These are phyloP conservation scores for Miltochrista miniata DNA, from an alignment of 2,888 invertebrate genomes.

Conservation along the genomic window DNA sequence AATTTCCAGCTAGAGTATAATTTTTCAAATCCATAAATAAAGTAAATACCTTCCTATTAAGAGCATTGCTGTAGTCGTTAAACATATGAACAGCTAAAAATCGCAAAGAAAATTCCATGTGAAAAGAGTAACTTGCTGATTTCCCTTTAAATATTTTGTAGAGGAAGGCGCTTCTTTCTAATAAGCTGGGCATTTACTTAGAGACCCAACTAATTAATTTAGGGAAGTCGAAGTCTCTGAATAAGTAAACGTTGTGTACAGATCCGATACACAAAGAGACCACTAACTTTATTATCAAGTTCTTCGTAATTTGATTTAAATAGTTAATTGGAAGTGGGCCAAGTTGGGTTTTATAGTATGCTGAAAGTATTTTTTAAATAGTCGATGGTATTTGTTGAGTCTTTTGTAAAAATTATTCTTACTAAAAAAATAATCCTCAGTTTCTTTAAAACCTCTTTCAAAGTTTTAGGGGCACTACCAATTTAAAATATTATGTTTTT, in stretches of 20 bases:
- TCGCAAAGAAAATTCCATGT: neutral
- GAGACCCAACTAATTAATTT: constrained; percentile 26
- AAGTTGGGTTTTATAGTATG: constrained; percentile 15
- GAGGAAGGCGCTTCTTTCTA: constrained; percentile 6
- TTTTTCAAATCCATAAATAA: no score
- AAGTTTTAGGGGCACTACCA: no score
- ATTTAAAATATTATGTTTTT: no score
- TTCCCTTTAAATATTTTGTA: constrained; percentile 2
- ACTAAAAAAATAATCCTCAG: no score
- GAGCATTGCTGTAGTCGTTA: no score
- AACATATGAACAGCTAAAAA: no score
- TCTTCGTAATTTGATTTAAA: constrained; percentile 33
- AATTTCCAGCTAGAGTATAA: neutral
- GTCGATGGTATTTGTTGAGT: no score
- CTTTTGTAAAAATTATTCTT: no score
- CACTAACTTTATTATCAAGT: constrained; percentile 28
- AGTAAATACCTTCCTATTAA: no score
- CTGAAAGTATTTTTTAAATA: no score
- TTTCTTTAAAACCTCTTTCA: no score
- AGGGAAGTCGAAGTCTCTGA: constrained; percentile 16
- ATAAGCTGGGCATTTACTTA: constrained; percentile 8
- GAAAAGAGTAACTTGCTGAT: neutral
- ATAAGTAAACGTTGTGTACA: constrained; percentile 18
- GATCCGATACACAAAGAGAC: constrained; percentile 29
- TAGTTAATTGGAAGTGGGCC: constrained; percentile 12